Conservation (phyloP, 2,113 vertebrate species). For the Procapra przewalskii region DNA sequence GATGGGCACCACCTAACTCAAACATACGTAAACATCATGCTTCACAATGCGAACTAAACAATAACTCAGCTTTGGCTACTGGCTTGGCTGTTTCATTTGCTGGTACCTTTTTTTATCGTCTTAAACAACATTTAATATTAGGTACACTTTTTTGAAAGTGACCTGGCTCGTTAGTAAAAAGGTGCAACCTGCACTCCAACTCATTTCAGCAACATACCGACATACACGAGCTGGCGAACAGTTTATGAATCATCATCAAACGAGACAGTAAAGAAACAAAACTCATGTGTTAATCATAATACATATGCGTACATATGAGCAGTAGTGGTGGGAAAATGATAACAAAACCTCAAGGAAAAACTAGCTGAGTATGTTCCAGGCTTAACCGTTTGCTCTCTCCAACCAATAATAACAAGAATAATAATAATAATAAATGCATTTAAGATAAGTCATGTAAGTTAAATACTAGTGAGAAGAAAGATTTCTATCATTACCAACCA, state of each 20-base stretch:
- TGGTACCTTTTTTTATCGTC: background rate
- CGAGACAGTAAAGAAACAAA: slow-evolving; percentile 50
- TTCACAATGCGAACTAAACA: background rate
- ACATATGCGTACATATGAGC: background rate
- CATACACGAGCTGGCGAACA: slow-evolving; percentile 27
- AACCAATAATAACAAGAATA: background rate
- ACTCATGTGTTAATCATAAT: slow-evolving; percentile 36
- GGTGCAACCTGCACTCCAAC: background rate
- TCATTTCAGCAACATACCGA: background rate
- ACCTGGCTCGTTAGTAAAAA: background rate
- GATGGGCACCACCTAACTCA: background rate
- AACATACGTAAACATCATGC: background rate
- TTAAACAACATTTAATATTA: background rate
- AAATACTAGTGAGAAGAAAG: background rate
- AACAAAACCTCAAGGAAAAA: background rate
- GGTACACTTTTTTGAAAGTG: slow-evolving; percentile 1
- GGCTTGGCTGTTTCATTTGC: background rate
- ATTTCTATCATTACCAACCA: background rate
- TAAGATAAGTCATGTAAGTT: background rate
- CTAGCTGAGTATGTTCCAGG: background rate
- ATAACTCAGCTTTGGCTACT: background rate
- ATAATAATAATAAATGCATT: background rate
- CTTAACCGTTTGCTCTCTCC: background rate
- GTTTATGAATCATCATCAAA: slow-evolving; percentile 50
- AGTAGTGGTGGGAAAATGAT: background rate